Percentiles rank a stretch among this genome's conserved stretches.
Conservation (phyloP, 2,888 invertebrate species). For the Balanococcus diminutus region DNA sequence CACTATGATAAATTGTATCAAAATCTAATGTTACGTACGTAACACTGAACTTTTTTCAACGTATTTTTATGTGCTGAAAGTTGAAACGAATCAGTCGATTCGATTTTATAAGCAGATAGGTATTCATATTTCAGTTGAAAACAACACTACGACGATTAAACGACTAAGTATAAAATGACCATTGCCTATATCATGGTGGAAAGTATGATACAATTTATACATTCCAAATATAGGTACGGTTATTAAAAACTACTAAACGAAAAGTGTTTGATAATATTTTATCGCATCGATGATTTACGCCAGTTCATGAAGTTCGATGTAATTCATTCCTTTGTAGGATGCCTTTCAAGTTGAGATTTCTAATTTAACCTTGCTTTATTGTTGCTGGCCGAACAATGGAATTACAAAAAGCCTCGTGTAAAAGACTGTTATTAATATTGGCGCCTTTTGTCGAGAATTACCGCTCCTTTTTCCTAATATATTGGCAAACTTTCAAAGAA, state of each 20-base stretch:
- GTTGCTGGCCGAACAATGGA: slow-evolving; percentile 23
- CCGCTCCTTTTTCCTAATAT: slow-evolving; percentile 32
- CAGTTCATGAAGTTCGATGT: slow-evolving; percentile 31
- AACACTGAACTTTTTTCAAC: too few relatives aligned
- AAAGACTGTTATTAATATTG: slow-evolving; percentile 43
- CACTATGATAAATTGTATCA: neutral
- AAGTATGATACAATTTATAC: too few relatives aligned
- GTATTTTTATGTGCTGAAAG: too few relatives aligned
- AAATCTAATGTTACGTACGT: too few relatives aligned
- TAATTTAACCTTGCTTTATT: slow-evolving; percentile 47
- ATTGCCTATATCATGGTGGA: too few relatives aligned
- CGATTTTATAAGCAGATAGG: too few relatives aligned
- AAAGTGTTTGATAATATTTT: neutral
- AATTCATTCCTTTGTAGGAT: slow-evolving; percentile 30
- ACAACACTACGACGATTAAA: too few relatives aligned
- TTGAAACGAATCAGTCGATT: too few relatives aligned
- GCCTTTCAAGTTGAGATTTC: slow-evolving; percentile 37
- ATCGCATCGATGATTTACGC: slow-evolving; percentile 40
- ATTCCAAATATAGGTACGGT: neutral
- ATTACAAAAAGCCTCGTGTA: slow-evolving; percentile 37
- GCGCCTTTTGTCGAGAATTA: slow-evolving; percentile 43
- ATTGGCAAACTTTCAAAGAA: slow-evolving; percentile 43
- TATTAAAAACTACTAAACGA: slow-evolving; percentile 26
- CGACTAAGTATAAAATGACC: too few relatives aligned
- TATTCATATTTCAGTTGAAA: too few relatives aligned